Conservation (phyloP, 2,797 vertebrate species). For the Champsocephalus esox region DNA sequence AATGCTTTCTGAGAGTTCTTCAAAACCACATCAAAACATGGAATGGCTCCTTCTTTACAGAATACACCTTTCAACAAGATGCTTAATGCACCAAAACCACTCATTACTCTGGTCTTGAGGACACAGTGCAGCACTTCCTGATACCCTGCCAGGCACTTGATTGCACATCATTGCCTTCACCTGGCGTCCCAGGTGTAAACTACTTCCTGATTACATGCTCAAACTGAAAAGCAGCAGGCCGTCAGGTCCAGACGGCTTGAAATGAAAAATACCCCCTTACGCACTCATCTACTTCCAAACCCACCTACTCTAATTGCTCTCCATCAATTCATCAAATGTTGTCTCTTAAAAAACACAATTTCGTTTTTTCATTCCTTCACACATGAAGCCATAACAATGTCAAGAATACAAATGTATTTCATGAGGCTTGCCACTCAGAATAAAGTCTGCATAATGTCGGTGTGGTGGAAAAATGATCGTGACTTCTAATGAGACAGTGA, state of each 20-base stretch:
- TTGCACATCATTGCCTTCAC: conserved; percentile 70
- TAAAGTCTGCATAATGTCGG: conserved; percentile 35
- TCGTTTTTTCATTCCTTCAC: not conserved
- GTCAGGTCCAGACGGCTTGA: conserved; percentile 25
- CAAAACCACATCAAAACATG: not conserved
- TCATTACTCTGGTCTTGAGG: conserved; percentile 6
- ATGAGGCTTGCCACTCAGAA: conserved; percentile 8
- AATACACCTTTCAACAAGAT: not conserved
- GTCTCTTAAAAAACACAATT: not conserved
- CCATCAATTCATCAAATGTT: conserved; percentile 15
- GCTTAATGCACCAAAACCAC: conserved; percentile 4
- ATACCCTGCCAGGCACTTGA: conserved; percentile 50
- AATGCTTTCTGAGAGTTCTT: not conserved
- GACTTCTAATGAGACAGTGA: conserved; percentile 64
- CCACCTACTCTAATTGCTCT: conserved; percentile 37
- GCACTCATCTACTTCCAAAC: conserved; percentile 29
- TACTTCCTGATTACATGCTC: conserved; percentile 56
- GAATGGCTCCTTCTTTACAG: not conserved
- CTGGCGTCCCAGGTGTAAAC: conserved; percentile 65
- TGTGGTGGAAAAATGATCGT: conserved; percentile 54
- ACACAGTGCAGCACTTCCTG: conserved; percentile 8
- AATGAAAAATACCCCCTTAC: conserved; percentile 27
- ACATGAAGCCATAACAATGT: conserved; percentile 3
- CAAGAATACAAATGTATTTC: not conserved
- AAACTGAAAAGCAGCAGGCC: conserved; percentile 51